phyloP scores from a whole-genome alignment of 2,113 vertebrate genomes.

The Holacanthus passer region DNA sequence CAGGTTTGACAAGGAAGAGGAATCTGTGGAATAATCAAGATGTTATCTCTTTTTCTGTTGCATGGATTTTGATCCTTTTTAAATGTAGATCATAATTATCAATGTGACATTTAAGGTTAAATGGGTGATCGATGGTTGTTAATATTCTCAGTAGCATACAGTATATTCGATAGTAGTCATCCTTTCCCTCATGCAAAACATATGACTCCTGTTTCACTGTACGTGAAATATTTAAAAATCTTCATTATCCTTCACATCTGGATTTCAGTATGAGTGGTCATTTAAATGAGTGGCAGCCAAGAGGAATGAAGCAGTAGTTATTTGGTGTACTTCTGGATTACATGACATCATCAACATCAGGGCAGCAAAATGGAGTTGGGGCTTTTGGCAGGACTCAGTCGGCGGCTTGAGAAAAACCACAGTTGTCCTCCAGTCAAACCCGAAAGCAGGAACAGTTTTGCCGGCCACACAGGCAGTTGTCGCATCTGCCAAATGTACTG shows the following conservation, averaged over 20 bases:
- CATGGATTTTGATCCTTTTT: background rate
- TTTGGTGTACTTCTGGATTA: constrained; percentile 26
- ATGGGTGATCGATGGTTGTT: background rate
- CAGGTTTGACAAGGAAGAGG: background rate
- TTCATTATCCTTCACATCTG: constrained; percentile 18
- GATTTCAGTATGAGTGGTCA: constrained; percentile 4
- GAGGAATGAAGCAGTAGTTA: constrained; percentile 15
- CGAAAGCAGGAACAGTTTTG: constrained; percentile 38
- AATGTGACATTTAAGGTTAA: background rate
- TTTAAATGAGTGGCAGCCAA: constrained; percentile 34
- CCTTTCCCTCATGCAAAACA: background rate
- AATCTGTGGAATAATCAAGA: background rate
- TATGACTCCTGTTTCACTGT: background rate
- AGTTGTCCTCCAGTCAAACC: constrained; percentile 53
- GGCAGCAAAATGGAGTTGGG: constrained; percentile 26
- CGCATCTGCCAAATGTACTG: constrained; percentile 42
- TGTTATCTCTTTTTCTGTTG: background rate
- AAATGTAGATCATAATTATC: background rate
- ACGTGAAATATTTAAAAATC: background rate
- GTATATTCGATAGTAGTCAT: background rate
- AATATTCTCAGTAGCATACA: background rate
- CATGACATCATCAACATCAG: constrained; percentile 55
- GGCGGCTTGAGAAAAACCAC: constrained; percentile 35
- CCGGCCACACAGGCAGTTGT: constrained; percentile 51
- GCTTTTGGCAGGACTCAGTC: constrained; percentile 29